Evolutionary conservation across 2,888 invertebrate species (phyloP).

Genomic region (Eristalis tenax): DNA sequence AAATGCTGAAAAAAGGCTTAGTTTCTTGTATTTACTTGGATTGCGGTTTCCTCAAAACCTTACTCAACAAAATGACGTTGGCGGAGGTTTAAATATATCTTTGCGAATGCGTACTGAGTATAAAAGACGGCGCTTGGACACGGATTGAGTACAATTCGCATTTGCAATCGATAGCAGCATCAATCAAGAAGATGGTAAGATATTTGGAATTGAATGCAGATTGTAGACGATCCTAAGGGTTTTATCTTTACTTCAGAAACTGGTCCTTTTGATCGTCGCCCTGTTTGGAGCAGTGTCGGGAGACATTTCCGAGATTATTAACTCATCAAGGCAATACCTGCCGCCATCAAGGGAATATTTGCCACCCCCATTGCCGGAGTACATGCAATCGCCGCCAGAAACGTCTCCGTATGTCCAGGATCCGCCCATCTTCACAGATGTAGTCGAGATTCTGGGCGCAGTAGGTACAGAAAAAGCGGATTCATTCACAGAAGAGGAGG

Average conservation of each 20-base stretch:
- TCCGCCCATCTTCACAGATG: not conserved
- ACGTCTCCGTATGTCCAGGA: not conserved
- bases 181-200: slow-evolving; percentile 25
- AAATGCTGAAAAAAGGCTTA: not conserved
- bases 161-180: slow-evolving; percentile 15
- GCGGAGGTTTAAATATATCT: slow-evolving; percentile 20
- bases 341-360: not conserved
- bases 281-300: slow-evolving; percentile 12
- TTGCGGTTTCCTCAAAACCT: slow-evolving; percentile 18
- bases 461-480: not conserved
- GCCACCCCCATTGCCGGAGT: not conserved
- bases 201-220: not conserved
- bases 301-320: slow-evolving; percentile 32
- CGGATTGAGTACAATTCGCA: slow-evolving; percentile 12
- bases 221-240: not conserved
- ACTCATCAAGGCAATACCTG: slow-evolving; percentile 10
- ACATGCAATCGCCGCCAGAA: not conserved
- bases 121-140: slow-evolving; percentile 25
- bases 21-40: slow-evolving; percentile 4
- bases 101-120: slow-evolving; percentile 15
- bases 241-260: not conserved
- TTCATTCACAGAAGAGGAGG: not conserved
- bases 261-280: not conserved
- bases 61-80: slow-evolving; percentile 9
- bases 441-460: not conserved